These are phyloP conservation scores for Varanus salvator DNA, from an alignment of 2,113 vertebrate genomes.

Conservation along the genomic window DNA sequence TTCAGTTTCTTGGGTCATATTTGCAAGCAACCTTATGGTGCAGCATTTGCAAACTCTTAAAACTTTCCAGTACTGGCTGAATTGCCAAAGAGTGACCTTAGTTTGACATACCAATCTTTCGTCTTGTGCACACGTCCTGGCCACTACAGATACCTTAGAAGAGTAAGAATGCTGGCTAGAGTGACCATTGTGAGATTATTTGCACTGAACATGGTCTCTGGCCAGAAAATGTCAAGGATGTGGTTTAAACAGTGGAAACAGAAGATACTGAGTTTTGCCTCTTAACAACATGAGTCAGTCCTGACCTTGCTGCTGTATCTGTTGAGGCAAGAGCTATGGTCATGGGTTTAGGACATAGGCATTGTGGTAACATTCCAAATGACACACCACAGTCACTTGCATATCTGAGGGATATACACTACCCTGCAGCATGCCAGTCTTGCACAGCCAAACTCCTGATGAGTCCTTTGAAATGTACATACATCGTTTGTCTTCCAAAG, in stretches of 20 bases:
- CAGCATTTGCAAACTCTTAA: not conserved
- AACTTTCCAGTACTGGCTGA: not conserved
- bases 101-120: not conserved
- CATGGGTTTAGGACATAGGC: not conserved
- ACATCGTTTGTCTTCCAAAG: slow-evolving; percentile 25
- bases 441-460: not conserved
- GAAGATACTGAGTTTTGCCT: not conserved
- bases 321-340: not conserved
- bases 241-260: not conserved
- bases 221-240: not conserved
- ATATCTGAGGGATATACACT: slow-evolving; percentile 2
- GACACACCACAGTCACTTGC: not conserved
- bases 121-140: not conserved
- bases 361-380: not conserved
- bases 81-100: not conserved
- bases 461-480: slow-evolving; percentile 42
- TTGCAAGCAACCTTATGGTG: not conserved
- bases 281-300: not conserved
- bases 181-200: not conserved
- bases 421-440: slow-evolving; percentile 2
- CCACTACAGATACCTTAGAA: not conserved
- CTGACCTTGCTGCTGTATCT: not conserved
- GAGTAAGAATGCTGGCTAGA: not conserved
- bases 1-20: not conserved
- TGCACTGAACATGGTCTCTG: not conserved